These are phyloP conservation scores for Lepidurus couesii DNA, from an alignment of 1,140 invertebrate species.

Conservation along the genomic window DNA sequence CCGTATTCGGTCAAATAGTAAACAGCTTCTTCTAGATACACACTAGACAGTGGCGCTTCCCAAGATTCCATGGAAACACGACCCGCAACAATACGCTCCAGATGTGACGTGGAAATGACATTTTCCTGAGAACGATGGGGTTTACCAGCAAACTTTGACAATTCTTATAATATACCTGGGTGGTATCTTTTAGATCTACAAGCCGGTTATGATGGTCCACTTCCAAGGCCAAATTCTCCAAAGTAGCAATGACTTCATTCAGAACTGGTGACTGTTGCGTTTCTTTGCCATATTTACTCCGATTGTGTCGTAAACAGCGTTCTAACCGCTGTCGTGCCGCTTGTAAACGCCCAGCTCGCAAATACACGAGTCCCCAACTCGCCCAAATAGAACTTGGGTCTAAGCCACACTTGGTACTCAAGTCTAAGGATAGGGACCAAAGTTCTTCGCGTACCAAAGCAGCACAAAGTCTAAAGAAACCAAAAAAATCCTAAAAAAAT, in stretches of 20 bases:
- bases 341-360: conserved; percentile 67
- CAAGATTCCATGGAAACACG: background rate
- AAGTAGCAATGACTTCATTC: conserved; percentile 60
- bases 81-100: background rate
- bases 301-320: conserved; percentile 46
- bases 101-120: background rate
- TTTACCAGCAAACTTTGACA: background rate
- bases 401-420: conserved; percentile 70
- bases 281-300: conserved; percentile 43
- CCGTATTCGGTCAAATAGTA: conserved; percentile 68
- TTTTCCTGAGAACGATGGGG: background rate
- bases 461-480: conserved; percentile 53
- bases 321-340: conserved; percentile 64
- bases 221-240: conserved; percentile 55
- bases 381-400: conserved; percentile 71
- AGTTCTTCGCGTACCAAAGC: conserved; percentile 69
- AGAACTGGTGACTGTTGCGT: conserved; percentile 55
- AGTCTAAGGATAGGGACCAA: conserved; percentile 74
- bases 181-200: background rate
- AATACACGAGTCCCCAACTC: conserved; percentile 75
- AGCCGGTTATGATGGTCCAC: conserved; percentile 52
- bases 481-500: conserved; percentile 45
- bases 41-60: background rate
- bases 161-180: background rate
- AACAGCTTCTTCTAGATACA: conserved; percentile 27